Evolutionary conservation across 2,797 vertebrate species (phyloP).

Genomic region (Chrysocyon brachyurus): DNA sequence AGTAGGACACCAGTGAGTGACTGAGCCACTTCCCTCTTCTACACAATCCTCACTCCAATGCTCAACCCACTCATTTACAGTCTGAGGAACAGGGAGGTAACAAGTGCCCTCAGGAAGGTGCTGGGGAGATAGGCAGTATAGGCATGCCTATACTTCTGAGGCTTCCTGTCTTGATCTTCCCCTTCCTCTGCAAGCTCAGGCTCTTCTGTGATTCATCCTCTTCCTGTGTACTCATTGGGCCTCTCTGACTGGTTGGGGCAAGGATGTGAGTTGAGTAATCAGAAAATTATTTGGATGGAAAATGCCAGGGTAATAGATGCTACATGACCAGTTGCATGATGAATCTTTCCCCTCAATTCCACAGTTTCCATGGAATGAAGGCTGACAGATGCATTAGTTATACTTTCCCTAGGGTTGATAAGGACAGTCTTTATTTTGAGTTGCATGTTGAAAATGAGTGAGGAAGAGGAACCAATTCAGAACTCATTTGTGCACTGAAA

Average conservation of each 20-base stretch:
- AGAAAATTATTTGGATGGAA: background rate
- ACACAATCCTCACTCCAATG: slow-evolving; percentile 34
- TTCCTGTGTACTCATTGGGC: background rate
- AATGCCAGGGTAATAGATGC: background rate
- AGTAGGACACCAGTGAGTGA: background rate
- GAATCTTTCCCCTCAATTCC: background rate
- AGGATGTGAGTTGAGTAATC: background rate
- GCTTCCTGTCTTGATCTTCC: background rate
- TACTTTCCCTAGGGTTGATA: background rate
- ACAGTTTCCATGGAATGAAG: background rate
- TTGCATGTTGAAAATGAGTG: background rate
- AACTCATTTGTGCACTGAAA: background rate
- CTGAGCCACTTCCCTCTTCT: slow-evolving; percentile 59
- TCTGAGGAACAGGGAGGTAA: slow-evolving; percentile 63
- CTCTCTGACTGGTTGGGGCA: background rate
- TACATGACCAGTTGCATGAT: background rate
- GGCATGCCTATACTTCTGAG: background rate
- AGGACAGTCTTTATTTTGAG: background rate
- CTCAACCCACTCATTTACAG: slow-evolving; percentile 63
- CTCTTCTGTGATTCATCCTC: background rate
- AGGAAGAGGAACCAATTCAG: background rate
- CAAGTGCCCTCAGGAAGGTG: slow-evolving; percentile 31
- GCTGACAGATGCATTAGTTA: background rate
- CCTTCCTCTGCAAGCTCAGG: background rate
- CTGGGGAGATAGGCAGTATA: background rate